Evolutionary conservation across 2,888 invertebrate species (phyloP), one percentile per base, ranked within the genome.

Genomic region (Pseudococcus longispinus): DNA sequence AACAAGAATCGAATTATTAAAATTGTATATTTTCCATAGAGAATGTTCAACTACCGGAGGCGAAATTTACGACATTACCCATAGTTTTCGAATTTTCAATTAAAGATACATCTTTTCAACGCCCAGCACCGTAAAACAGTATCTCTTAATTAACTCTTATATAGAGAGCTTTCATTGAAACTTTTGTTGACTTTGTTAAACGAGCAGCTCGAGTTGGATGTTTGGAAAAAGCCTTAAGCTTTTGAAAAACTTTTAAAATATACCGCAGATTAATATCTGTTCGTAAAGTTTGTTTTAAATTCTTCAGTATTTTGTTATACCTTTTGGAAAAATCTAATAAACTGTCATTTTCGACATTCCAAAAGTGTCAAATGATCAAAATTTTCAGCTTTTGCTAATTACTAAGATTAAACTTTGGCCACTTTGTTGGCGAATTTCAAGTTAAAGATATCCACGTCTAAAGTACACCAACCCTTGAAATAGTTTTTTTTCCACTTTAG

Each of bases 141-240:
- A 80, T 80, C 77, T 80, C 37, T 80, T 80, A 80, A 80, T 80
- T 80, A 80, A 80, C 51, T 83, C n/a, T 51, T 83, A 83, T 46
- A 46, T 51, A 83, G 51, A 83, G 51, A 83, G 51, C 84, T 37
- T 60, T 60, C 32, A 37, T 84, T 60, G 55, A 51, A 55, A 84
- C 32, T 55, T 60, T 84, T 84, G 84, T 84, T 84, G 84, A 84
- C 84, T 84, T 84, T 55, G 55, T 84, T 55, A 55, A 60, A 84
- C 60, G 55, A 55, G 84, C 32, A 60, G 60, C 60, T 84, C 6
- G 20, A 37, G 77, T 80, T 42, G 42, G 9, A 42, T 80, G 77
- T 80, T 80, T 42, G 18, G 77, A 80, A 42, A 80, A 80, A 80
- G 42, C 77, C 77, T 37, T 42, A 42, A 80, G 77, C 77, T 80